Evolutionary conservation across 2,113 vertebrate species (phyloP), one percentile per base, ranked within the genome.

Genomic region (Xiphias gladius): DNA sequence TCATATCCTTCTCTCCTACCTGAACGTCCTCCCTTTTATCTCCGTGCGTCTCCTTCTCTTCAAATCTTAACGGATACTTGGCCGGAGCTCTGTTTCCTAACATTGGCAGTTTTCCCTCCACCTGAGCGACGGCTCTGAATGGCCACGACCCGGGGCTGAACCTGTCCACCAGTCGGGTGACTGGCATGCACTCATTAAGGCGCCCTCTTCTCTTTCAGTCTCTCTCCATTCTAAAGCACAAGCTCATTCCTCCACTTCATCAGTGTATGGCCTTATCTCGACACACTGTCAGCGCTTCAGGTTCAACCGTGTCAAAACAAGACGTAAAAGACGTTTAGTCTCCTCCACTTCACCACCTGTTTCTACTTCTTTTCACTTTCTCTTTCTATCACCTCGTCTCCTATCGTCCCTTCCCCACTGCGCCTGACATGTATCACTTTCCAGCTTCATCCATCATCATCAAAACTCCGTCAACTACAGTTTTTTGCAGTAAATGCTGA

Each of bases 251-350:
- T 64, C 35, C 79, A 28, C 57, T 26, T 7, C 24, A 14, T 83
- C 39, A 28, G 28, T 41, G 39, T 2, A 9, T 6, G 0, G 32
- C 43, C 37, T 82, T 76, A 82, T 81, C 78, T 79, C 55, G 20
- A 20, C 68, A 35, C 17, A 4, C 73, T 90, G 85, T 82, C 80
- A 62, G 35, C 79, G 35, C 83, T 61, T 64, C 50, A 41, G 32
- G 63, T 35, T 76, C 43, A 35, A 37, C 78, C 67, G 35, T 77
- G 82, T 85, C 81, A 77, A 90, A 89, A 88, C 84, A 86, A 86
- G 76, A 72, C 41, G 17, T 57, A 65, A 68, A 71, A 46, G 58
- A 58, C 66, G 26, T 65, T 72, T 22, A 13, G 62, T 26, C 24
- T 41, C 72, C 9, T 43, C 32, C 10, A 16, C 79, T 20, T 43